Conservation (phyloP, 2,113 vertebrate genomes). For the Azemiops feae region DNA sequence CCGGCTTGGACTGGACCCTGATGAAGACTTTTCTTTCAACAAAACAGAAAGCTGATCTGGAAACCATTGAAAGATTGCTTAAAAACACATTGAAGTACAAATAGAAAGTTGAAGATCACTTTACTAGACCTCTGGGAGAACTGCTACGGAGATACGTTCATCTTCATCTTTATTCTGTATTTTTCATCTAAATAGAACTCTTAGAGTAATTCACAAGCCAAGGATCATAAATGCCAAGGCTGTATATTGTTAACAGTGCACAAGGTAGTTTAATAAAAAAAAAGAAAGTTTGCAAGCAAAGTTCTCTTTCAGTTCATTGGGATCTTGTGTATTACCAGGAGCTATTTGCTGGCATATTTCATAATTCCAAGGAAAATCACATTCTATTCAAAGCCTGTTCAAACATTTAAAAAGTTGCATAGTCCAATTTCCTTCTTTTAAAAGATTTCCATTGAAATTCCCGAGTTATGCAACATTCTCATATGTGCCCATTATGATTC, state of each 20-base stretch:
- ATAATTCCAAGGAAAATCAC: conserved; percentile 30
- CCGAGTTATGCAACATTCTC: conserved; percentile 18
- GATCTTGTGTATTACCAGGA: conserved; percentile 19
- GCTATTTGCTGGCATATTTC: conserved; percentile 12
- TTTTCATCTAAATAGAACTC: background rate
- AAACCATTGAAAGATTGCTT: background rate
- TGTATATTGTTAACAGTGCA: background rate
- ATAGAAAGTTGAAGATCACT: background rate
- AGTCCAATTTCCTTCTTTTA: background rate
- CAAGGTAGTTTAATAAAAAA: background rate
- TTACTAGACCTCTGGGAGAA: background rate
- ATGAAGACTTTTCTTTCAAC: too few relatives aligned
- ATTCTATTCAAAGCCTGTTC: conserved; percentile 34
- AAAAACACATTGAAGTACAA: background rate
- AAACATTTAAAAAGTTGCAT: conserved; percentile 1
- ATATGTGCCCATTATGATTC: background rate
- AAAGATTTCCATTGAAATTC: conserved; percentile 19
- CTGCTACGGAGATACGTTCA: background rate
- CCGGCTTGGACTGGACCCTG: too few relatives aligned
- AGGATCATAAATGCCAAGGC: background rate
- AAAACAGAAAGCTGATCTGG: background rate
- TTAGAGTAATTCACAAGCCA: background rate
- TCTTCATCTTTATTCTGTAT: background rate
- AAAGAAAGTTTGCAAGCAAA: background rate
- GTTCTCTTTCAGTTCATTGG: background rate